Evolutionary conservation across 1,140 invertebrate genomes (phyloP), one percentile per base, ranked within the genome.

Genomic region (Triops longicaudatus): DNA sequence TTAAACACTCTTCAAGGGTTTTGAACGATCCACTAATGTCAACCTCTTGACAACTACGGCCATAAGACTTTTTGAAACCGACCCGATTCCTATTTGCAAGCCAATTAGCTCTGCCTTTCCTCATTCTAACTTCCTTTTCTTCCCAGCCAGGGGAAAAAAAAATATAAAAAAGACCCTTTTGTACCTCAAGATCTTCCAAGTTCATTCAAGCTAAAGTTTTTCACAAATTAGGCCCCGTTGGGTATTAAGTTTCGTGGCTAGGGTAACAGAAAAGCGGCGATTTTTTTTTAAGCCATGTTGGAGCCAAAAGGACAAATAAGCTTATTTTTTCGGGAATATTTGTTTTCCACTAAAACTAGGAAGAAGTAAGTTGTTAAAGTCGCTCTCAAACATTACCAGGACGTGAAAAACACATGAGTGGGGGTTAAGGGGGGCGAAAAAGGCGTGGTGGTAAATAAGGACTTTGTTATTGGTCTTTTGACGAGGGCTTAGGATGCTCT

Each of bases 1-100:
- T 63, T 63, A 63, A 63, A 63, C 50, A 22, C 50, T 63, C 50
- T 63, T 63, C 17, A 63, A 63, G 50, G 3, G 10, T 63, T 63
- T 63, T 63, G 14, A 63, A 63, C 50, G 50, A 63, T 22, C 50
- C n/a, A 63, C 50, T 63, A 63, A 63, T 63, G 50, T 63, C 50
- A 5, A 37, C 50, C 50, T 63, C 50, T 63, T 63, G 50, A 63
- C 31, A 37, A 63, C n/a, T 0, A 6, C 50, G 50, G 17, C 22
- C 17, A 5, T 22, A 14, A 14, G 50, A 7, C 14, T 22, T 63
- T 22, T 63, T 63, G 50, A 63, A 63, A 63, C 50, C 50, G 50
- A 63, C 22, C 50, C 50, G 17, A 63, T n/a, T 63, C 17, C 50
- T 63, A 63, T 63, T 17, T 63, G 50, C 50, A 63, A 63, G 50